Evolutionary conservation across 2,797 vertebrate species (phyloP).

Genomic region (Sternarchorhynchus goeldii): DNA sequence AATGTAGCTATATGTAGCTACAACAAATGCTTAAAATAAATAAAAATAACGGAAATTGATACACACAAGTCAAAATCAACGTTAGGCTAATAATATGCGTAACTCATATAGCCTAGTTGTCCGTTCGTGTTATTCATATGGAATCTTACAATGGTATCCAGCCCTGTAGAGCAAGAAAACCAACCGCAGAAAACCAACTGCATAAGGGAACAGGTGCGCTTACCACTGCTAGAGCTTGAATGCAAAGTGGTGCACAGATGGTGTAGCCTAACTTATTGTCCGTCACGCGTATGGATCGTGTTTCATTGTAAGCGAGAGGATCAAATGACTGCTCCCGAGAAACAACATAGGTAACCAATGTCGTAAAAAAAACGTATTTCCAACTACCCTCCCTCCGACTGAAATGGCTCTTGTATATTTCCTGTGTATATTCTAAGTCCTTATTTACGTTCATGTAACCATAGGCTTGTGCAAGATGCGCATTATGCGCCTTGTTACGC

Average conservation of each 20-base stretch:
- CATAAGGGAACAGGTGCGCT: not conserved
- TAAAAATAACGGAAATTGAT: too few species aligned
- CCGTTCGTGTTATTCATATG: too few species aligned
- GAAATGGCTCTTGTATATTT: too few species aligned
- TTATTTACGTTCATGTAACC: not conserved
- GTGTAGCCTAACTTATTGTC: not conserved
- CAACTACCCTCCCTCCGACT: too few species aligned
- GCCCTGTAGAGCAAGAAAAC: not conserved
- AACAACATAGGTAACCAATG: too few species aligned
- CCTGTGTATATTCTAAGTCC: not conserved
- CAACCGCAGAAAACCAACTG: not conserved
- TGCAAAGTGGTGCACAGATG: not conserved
- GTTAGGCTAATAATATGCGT: too few species aligned
- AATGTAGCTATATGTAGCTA: too few species aligned
- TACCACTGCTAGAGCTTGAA: not conserved
- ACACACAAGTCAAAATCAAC: too few species aligned
- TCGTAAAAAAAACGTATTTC: too few species aligned
- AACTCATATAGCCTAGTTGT: too few species aligned
- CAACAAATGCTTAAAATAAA: too few species aligned
- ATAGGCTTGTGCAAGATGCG: not conserved
- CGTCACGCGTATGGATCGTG: not conserved
- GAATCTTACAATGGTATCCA: too few species aligned
- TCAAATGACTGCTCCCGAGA: not conserved
- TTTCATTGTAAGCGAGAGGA: not conserved
- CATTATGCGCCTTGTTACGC: not conserved